These are phyloP conservation scores for Carabus problematicus DNA, from an alignment of 2,888 invertebrate species.

Conservation along the genomic window DNA sequence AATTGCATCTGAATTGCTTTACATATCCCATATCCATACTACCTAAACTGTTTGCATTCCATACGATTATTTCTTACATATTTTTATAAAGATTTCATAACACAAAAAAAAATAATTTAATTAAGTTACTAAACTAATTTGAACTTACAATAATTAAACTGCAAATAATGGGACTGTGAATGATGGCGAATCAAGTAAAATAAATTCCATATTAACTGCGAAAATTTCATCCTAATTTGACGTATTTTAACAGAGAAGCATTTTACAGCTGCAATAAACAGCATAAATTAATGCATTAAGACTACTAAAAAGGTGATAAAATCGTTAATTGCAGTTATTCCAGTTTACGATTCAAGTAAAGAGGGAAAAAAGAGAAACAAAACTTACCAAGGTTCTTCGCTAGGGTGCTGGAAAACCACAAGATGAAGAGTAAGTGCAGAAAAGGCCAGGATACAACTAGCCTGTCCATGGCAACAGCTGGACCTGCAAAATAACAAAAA, in stretches of 20 bases:
- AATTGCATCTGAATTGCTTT: no score
- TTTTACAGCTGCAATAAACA: not conserved
- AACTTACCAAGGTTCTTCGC: slow-evolving; percentile 38
- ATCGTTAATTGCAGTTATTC: slow-evolving; percentile 27
- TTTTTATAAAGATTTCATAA: no score
- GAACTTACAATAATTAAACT: no score
- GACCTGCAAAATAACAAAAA: slow-evolving; percentile 13
- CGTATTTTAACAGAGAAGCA: not conserved
- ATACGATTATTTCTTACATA: no score
- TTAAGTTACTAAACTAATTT: no score
- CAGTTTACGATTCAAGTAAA: slow-evolving; percentile 25
- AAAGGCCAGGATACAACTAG: slow-evolving; percentile 32
- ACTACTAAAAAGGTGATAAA: slow-evolving; percentile 25
- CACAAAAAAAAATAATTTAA: no score
- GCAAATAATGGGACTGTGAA: no score
- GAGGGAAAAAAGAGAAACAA: slow-evolving; percentile 4
- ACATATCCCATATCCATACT: no score
- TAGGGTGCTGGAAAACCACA: slow-evolving; percentile 35
- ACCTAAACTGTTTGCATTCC: no score
- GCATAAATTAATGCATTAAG: slow-evolving; percentile 9
- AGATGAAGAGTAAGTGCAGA: slow-evolving; percentile 36
- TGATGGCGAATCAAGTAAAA: no score
- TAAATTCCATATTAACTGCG: no score
- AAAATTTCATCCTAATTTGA: no score
- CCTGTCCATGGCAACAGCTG: slow-evolving; percentile 34